phyloP scores from a whole-genome alignment of 2,113 vertebrate genomes.

The Sceloporus undulatus region DNA sequence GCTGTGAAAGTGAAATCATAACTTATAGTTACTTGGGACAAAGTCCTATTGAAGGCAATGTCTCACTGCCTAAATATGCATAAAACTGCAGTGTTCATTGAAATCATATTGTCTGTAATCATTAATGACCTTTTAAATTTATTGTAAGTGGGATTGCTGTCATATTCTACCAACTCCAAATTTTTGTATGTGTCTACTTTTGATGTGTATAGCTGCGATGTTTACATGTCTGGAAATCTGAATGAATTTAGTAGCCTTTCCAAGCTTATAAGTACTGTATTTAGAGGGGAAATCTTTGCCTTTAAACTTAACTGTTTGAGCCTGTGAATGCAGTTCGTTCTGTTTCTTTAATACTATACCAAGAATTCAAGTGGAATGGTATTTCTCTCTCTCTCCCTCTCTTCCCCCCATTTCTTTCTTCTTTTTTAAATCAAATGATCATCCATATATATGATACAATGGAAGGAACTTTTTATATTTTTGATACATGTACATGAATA shows the following conservation, averaged over 20 bases:
- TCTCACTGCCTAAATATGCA: neutral
- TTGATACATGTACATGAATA: no score
- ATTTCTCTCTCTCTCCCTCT: neutral
- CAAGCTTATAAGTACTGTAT: neutral
- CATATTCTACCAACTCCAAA: neutral
- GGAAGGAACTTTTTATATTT: no score
- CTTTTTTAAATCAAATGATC: neutral
- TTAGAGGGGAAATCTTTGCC: neutral
- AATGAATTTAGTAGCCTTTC: slow-evolving; percentile 22
- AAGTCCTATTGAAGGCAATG: neutral
- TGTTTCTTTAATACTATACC: neutral
- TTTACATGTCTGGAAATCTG: slow-evolving; percentile 20
- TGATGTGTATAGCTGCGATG: neutral
- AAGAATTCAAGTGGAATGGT: neutral
- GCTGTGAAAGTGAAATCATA: neutral
- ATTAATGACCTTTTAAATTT: neutral
- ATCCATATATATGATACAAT: neutral
- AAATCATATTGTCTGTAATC: neutral
- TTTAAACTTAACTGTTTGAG: slow-evolving; percentile 24
- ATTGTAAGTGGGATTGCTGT: slow-evolving; percentile 28
- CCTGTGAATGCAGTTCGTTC: neutral
- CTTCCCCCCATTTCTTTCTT: neutral
- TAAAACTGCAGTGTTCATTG: neutral
- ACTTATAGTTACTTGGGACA: neutral
- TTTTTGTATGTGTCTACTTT: slow-evolving; percentile 17